These are phyloP conservation scores for Atta texana DNA, from an alignment of 1,140 invertebrate genomes.

Conservation along the genomic window DNA sequence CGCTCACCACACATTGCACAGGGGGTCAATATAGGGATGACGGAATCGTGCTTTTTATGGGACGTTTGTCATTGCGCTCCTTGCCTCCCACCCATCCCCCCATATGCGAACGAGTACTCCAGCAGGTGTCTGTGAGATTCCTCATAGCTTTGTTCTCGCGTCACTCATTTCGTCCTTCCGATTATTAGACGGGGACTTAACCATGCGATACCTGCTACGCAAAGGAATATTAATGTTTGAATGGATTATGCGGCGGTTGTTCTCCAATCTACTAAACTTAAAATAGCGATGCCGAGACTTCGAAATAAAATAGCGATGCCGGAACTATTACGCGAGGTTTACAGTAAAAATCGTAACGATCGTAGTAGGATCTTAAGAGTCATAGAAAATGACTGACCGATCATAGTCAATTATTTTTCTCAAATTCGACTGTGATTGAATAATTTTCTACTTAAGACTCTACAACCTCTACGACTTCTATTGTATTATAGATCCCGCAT, in stretches of 20 bases:
- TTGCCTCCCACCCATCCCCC: neutral
- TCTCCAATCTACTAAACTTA: neutral
- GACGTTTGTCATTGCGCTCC: constrained; percentile 71
- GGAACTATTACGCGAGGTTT: neutral
- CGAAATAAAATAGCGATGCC: neutral
- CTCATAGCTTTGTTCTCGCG: constrained; percentile 54
- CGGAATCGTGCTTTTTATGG: constrained; percentile 68
- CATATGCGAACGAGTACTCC: constrained; percentile 42
- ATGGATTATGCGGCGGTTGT: neutral
- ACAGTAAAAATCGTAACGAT: too few species aligned
- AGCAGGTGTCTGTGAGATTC: constrained; percentile 67
- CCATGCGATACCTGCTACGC: constrained; percentile 32
- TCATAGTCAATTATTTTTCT: too few species aligned
- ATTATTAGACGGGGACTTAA: constrained; percentile 58
- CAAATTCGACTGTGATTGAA: too few species aligned
- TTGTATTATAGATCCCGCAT: too few species aligned
- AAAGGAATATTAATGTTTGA: constrained; percentile 32
- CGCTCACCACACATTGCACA: constrained; percentile 41
- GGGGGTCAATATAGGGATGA: constrained; percentile 67
- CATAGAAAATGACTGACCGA: too few species aligned
- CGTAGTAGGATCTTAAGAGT: too few species aligned
- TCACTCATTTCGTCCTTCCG: constrained; percentile 31
- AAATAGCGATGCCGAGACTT: neutral
- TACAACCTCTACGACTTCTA: too few species aligned
- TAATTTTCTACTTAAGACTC: too few species aligned